A percentile compares a stretch with the other conserved stretches of the same genome.
These are phyloP conservation scores for Drosophila cardini DNA, from an alignment of 1,140 invertebrate genomes.

Conservation along the genomic window DNA sequence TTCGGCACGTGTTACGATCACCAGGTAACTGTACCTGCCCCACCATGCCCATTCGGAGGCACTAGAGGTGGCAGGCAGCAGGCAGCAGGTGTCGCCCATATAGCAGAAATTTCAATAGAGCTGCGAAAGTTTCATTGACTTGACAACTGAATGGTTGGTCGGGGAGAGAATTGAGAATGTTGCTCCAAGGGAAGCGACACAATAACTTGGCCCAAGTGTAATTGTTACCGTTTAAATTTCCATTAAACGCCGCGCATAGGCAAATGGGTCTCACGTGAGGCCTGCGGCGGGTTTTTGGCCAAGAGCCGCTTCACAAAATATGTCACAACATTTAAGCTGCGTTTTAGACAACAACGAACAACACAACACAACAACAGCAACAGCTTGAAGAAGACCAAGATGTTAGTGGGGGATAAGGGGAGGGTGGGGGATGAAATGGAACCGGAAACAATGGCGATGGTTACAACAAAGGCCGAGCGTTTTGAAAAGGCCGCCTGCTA, in stretches of 20 bases:
- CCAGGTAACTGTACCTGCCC: background rate
- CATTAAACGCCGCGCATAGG: constrained; percentile 68
- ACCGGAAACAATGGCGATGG: constrained; percentile 46
- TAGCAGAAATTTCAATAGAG: constrained; percentile 70
- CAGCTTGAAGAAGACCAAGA: constrained; percentile 11
- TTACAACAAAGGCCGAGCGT: constrained; percentile 49
- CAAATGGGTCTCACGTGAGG: constrained; percentile 45
- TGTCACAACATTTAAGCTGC: constrained; percentile 78
- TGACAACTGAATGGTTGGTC: constrained; percentile 52
- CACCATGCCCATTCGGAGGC: background rate
- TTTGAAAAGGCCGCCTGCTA: constrained; percentile 72
- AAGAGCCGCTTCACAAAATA: constrained; percentile 55
- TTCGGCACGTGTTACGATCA: constrained; percentile 45
- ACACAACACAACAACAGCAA: constrained; percentile 30
- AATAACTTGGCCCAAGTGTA: constrained; percentile 57
- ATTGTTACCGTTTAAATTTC: constrained; percentile 83
- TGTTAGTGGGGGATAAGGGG: background rate
- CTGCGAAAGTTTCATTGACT: constrained; percentile 75
- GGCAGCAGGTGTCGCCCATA: constrained; percentile 64
- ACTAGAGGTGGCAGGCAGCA: background rate
- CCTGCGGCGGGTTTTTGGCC: constrained; percentile 11
- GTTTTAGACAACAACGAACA: constrained; percentile 50
- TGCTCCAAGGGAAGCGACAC: constrained; percentile 11
- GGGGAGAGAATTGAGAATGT: background rate
- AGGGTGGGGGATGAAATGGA: background rate